phyloP scores from a whole-genome alignment of 1,140 invertebrate species.

The Drosophila sproati region DNA sequence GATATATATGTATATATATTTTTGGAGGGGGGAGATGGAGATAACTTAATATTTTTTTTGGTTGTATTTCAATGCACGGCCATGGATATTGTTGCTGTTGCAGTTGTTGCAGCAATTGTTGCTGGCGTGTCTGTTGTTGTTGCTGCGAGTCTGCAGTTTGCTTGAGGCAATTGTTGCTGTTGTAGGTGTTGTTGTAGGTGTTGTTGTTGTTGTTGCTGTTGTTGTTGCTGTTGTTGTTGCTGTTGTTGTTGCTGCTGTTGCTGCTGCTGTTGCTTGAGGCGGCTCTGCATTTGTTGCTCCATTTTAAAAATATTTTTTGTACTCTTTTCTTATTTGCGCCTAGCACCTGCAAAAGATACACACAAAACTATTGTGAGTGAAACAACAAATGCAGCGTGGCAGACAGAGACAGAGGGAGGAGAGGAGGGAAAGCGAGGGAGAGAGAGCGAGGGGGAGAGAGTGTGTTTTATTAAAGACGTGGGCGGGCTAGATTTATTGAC shows the following conservation, averaged over 20 bases:
- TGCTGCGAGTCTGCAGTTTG: constrained; percentile 15
- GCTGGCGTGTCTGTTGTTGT: constrained; percentile 16
- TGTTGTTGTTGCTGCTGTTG: constrained; percentile 17
- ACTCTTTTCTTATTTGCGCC: constrained; percentile 2
- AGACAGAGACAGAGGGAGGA: background rate
- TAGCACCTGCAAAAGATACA: constrained; percentile 60
- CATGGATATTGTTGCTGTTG: constrained; percentile 32
- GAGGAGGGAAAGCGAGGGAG: background rate
- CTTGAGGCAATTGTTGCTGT: constrained; percentile 3
- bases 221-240: constrained; percentile 29
- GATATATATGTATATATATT: background rate
- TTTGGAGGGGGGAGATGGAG: constrained; percentile 3
- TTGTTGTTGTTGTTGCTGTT: constrained; percentile 7
- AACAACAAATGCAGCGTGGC: constrained; percentile 16
- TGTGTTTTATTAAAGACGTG: background rate
- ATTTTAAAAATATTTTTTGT: constrained; percentile 29
- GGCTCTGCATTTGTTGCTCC: constrained; percentile 46
- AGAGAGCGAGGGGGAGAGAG: background rate
- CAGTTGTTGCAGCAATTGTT: constrained; percentile 13
- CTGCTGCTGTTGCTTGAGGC: constrained; percentile 28
- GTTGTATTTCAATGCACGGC: constrained; percentile 33
- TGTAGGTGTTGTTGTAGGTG: constrained; percentile 17
- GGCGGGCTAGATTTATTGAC: constrained; percentile 2
- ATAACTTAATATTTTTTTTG: constrained; percentile 14
- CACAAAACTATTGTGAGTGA: constrained; percentile 47